Conservation (phyloP, 2,797 vertebrate genomes). For the Sebastes matsubarae region DNA sequence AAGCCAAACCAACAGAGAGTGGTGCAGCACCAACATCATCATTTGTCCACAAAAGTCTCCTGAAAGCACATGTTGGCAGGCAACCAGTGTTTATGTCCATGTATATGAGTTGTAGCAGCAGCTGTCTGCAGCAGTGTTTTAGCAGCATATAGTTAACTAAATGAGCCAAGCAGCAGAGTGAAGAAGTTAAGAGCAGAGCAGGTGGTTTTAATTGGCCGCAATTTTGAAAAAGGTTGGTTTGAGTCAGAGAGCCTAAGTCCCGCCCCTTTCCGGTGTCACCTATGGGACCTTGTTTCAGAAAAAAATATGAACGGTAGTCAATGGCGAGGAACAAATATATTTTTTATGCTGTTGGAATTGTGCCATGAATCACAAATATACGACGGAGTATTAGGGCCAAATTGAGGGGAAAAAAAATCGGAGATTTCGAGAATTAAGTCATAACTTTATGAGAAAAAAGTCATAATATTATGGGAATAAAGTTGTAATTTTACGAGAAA, state of each 20-base stretch:
- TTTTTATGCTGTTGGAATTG: rapidly evolving
- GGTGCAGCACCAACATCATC: background rate
- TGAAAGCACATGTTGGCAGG: background rate
- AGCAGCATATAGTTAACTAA: background rate
- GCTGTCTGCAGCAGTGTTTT: background rate
- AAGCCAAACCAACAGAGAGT: background rate
- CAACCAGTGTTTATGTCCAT: background rate
- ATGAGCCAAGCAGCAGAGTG: background rate
- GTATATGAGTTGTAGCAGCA: background rate
- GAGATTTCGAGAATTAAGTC: no score
- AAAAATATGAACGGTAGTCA: no score
- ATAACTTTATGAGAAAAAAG: no score
- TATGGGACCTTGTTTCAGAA: rapidly evolving
- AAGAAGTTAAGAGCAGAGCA: background rate
- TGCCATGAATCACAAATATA: no score
- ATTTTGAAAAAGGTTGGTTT: rapidly evolving
- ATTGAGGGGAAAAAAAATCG: no score
- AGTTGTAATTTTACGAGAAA: no score
- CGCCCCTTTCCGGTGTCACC: no score
- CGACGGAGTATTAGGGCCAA: no score
- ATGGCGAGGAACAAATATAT: no score
- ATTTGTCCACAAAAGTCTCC: background rate
- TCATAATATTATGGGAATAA: rapidly evolving
- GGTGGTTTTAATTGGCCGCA: background rate
- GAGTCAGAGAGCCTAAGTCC: rapidly evolving